Percentiles rank a stretch among this genome's conserved stretches.
Evolutionary conservation across 2,797 vertebrate species (phyloP).

Genomic region (Lacerta bilineata): DNA sequence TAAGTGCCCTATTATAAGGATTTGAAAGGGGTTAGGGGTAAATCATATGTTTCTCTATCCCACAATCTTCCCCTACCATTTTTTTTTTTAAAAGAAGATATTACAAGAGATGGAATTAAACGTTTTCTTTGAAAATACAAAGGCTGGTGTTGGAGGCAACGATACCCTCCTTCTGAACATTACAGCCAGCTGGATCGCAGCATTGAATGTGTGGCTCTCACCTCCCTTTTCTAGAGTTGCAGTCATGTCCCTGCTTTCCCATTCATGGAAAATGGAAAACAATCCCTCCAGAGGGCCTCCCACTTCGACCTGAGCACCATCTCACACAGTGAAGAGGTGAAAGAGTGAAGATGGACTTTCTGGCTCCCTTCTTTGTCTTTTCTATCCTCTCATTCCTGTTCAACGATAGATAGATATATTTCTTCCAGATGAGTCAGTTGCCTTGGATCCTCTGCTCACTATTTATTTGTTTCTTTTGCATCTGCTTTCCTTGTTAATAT

Average conservation of each 20-base stretch:
- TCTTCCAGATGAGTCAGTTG: too few species aligned
- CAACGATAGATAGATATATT: too few species aligned
- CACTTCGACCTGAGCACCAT: neutral
- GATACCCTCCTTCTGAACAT: neutral
- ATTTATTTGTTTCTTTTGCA: too few species aligned
- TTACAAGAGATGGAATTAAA: slow-evolving; percentile 27
- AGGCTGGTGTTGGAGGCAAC: neutral
- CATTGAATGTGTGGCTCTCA: neutral
- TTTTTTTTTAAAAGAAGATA: neutral
- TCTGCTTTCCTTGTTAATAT: too few species aligned
- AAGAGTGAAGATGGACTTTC: neutral
- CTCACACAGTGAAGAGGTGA: neutral
- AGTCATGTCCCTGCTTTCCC: neutral
- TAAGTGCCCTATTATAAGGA: slow-evolving; percentile 69
- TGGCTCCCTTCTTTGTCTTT: too few species aligned
- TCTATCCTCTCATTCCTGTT: too few species aligned
- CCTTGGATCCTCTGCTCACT: too few species aligned
- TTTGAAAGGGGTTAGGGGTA: slow-evolving; percentile 53
- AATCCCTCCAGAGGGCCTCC: neutral
- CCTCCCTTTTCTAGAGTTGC: neutral
- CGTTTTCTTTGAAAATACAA: neutral
- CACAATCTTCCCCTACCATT: slow-evolving; percentile 9
- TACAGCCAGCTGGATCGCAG: neutral
- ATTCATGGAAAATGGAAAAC: neutral
- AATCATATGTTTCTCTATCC: neutral